Conservation (phyloP, 2,797 vertebrate species). For the Coracias cyanogaster region DNA sequence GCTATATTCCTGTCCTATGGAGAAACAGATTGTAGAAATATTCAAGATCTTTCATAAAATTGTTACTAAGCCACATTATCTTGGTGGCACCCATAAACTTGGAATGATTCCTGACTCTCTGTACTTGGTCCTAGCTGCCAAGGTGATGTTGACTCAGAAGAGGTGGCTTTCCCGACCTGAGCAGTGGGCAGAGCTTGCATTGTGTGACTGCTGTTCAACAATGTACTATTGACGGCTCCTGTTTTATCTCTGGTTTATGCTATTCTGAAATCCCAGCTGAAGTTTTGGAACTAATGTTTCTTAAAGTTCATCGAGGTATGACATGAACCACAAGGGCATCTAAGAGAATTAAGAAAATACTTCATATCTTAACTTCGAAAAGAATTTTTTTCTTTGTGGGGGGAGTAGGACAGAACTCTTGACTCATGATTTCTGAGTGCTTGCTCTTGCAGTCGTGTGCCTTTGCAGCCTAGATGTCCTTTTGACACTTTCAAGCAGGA, state of each 20-base stretch:
- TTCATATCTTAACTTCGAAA: not conserved
- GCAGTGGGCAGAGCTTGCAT: not conserved
- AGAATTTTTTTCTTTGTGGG: fast-evolving
- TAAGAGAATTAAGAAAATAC: not conserved
- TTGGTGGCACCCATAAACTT: not conserved
- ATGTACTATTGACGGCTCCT: not conserved
- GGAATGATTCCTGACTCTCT: not conserved
- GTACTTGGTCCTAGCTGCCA: not conserved
- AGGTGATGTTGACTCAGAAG: not conserved
- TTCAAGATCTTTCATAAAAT: not conserved
- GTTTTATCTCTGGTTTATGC: not conserved
- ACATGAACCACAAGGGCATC: not conserved
- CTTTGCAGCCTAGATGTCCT: not conserved
- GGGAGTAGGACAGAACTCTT: not conserved
- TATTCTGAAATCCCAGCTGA: not conserved
- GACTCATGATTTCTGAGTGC: not conserved
- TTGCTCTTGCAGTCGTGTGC: not conserved
- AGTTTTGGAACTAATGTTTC: not conserved
- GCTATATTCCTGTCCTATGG: not conserved
- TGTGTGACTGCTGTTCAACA: not conserved
- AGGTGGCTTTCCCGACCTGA: not conserved
- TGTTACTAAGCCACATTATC: not conserved
- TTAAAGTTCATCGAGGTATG: not conserved
- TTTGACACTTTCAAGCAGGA: not conserved
- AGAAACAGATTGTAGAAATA: not conserved